Evolutionary conservation across 2,113 vertebrate species (phyloP), one percentile per base, ranked within the genome.

Genomic region (Struthio camelus): DNA sequence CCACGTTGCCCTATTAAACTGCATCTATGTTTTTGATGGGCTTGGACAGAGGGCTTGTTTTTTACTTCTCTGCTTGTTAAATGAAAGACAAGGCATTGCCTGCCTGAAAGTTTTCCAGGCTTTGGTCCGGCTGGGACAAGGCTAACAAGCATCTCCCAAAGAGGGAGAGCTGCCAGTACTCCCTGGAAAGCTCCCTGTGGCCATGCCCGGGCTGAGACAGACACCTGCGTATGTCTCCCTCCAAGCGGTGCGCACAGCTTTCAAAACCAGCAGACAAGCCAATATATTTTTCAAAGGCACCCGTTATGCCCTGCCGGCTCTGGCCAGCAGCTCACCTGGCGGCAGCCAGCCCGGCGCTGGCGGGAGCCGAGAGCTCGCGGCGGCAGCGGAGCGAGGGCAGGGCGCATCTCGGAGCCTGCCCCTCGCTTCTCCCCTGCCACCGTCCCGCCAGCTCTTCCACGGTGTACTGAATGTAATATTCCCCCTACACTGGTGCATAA

Each of bases 311-410:
- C 25, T 85, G 27, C 7, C 42, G n/a, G 48, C 42, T 36, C 58
- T 1, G 1, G 23, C 20, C 54, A 81, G 73, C 15, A 10, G 4
- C 30, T 85, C 8, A 14, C 25, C 34, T 48, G 1, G 1, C 30
- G 4, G 4, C 24, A 24, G 23, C 4, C 58, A 53, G 22, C 48
- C 54, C 38, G 0, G 1, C 22, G 50, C 1, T 1, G 22, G 65
- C 4, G 17, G 42, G 62, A 36, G 69, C 23, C 0, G 1, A 90
- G 34, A 9, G 18, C 70, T 1, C 4, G 5, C 54, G 20, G 32
- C 0, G 2, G 64, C 19, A 12, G 24, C 3, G 15, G 44, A 50
- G 13, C 7, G 8, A 11, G 18, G 18, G 12, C 62, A 32, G 0
- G 11, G 28, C 2, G 0, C 6, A 32, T 10, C 38, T 22, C 9